phyloP scores from a whole-genome alignment of 2,888 invertebrate genomes.

The Anagyrus pseudococci region DNA sequence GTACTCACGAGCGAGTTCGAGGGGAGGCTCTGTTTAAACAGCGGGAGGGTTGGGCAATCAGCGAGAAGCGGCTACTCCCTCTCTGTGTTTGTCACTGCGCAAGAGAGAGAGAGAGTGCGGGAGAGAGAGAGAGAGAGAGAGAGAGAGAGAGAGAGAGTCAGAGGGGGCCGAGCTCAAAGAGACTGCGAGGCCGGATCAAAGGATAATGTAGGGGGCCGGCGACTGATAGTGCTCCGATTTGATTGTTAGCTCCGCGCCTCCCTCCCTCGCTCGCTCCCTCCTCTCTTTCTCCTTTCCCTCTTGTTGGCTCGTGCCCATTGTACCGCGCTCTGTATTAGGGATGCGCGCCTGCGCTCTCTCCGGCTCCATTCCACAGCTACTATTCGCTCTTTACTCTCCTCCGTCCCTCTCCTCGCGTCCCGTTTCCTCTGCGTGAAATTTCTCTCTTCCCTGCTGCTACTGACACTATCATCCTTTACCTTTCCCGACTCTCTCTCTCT shows the following conservation, averaged over 20 bases:
- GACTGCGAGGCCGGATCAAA: too few relatives aligned
- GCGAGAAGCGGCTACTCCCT: conserved; percentile 40
- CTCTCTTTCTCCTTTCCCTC: conserved; percentile 32
- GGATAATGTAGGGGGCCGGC: conserved; percentile 47
- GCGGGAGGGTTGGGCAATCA: conserved; percentile 54
- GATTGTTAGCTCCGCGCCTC: conserved; percentile 62
- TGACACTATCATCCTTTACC: conserved; percentile 52
- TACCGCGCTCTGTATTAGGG: too few relatives aligned
- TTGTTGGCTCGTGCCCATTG: conserved; percentile 26
- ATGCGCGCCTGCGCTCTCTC: too few relatives aligned
- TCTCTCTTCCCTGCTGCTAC: conserved; percentile 42
- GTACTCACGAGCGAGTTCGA: conserved; percentile 2
- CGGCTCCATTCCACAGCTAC: too few relatives aligned
- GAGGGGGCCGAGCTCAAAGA: too few relatives aligned
- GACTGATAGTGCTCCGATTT: conserved; percentile 54
- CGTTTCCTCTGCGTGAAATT: conserved; percentile 38
- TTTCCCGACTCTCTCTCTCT: too few relatives aligned
- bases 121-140: too few relatives aligned
- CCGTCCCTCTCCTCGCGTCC: too few relatives aligned
- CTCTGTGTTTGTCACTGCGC: conserved; percentile 28
- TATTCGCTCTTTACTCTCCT: too few relatives aligned
- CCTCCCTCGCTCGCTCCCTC: conserved; percentile 45
- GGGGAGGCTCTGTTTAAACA: conserved; percentile 54
- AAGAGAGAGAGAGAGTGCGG: too few relatives aligned
- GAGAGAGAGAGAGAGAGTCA: too few relatives aligned